Percentiles rank a stretch among this genome's conserved stretches.
Conservation (phyloP, 2,888 invertebrate genomes). For the Caenorhabditis sp. region DNA sequence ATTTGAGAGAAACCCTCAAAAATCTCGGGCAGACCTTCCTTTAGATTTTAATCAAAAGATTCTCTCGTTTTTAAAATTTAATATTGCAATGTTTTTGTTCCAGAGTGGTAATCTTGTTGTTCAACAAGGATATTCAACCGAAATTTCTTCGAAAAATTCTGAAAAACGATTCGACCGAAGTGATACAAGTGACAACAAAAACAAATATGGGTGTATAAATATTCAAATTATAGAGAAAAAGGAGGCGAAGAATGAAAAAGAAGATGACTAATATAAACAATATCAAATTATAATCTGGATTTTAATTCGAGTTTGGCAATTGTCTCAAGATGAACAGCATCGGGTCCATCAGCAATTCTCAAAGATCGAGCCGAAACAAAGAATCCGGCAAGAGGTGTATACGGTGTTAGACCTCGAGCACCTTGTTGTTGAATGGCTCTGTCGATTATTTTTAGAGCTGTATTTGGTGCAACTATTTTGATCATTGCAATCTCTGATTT, state of each 20-base stretch:
- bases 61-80: no score
- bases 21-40: no score
- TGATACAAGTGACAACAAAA: no score
- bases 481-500: slow-evolving; percentile 74
- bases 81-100: neutral
- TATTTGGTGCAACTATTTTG: slow-evolving; percentile 73
- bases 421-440: slow-evolving; percentile 61
- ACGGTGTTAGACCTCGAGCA: slow-evolving; percentile 70
- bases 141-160: slow-evolving; percentile 2
- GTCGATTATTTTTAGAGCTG: slow-evolving; percentile 72
- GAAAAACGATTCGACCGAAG: neutral
- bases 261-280: neutral
- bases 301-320: slow-evolving; percentile 38
- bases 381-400: slow-evolving; percentile 71
- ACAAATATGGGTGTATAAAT: no score
- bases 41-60: no score
- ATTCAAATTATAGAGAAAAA: no score
- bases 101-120: slow-evolving; percentile 27
- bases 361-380: slow-evolving; percentile 71
- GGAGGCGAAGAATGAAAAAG: no score
- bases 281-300: slow-evolving; percentile 17
- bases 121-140: slow-evolving; percentile 21
- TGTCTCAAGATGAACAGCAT: slow-evolving; percentile 70
- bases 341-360: slow-evolving; percentile 74
- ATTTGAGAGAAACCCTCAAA: no score